These are phyloP conservation scores for Auanema freiburgensis DNA, from an alignment of 2,888 invertebrate species.

Conservation along the genomic window DNA sequence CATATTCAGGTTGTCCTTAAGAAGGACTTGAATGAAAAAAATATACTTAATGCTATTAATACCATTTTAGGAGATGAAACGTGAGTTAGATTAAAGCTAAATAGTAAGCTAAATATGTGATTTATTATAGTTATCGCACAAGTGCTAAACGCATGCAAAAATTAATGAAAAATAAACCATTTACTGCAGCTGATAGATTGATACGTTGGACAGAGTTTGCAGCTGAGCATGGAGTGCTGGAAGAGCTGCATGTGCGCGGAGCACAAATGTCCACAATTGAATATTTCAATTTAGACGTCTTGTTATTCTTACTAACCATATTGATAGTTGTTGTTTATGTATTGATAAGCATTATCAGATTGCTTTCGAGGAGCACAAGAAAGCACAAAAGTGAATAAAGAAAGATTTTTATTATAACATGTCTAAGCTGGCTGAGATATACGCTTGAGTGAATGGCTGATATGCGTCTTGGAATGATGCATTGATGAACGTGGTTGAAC, in stretches of 20 bases:
- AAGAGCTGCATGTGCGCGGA: conserved; percentile 44
- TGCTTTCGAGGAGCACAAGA: not conserved
- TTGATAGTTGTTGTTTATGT: conserved; percentile 7
- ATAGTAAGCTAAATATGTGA: not conserved
- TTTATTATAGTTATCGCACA: conserved; percentile 33
- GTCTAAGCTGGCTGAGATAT: no score
- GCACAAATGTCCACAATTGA: conserved; percentile 38
- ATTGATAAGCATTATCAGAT: conserved; percentile 4
- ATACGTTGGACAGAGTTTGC: conserved; percentile 48
- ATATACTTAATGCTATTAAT: conserved; percentile 26
- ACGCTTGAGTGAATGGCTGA: no score
- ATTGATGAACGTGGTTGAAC: no score
- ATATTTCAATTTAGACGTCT: conserved; percentile 49
- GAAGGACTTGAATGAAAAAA: conserved; percentile 32
- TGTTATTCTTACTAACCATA: conserved; percentile 17
- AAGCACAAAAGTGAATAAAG: conserved; percentile 9
- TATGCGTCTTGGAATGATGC: no score
- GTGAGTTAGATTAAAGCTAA: conserved; percentile 14
- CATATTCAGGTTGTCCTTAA: conserved; percentile 32
- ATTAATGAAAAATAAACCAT: conserved; percentile 44
- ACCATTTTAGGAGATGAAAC: conserved; percentile 32
- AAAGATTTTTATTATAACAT: conserved; percentile 5
- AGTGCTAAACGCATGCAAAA: conserved; percentile 30
- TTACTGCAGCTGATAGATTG: conserved; percentile 40
- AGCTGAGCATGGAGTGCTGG: conserved; percentile 42